A percentile compares a stretch with the other conserved stretches of the same genome.
Conservation (phyloP, 2,113 vertebrate species). For the Callithrix jacchus region DNA sequence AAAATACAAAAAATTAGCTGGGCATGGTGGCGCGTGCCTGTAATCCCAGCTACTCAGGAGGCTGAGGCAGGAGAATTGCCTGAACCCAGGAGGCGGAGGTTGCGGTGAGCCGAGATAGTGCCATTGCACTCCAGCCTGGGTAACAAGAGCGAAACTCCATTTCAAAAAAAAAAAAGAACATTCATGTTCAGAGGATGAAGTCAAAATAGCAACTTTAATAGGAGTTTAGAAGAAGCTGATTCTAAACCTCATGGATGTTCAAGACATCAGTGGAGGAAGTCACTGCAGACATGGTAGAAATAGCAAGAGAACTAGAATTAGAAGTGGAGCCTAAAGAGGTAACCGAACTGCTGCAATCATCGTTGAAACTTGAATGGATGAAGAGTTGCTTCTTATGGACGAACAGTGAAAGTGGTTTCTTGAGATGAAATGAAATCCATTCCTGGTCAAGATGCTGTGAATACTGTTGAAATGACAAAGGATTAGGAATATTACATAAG, state of each 20-base stretch:
- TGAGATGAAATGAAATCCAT: neutral
- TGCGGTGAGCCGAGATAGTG: too few species aligned
- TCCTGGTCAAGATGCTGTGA: neutral
- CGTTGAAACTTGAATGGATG: neutral
- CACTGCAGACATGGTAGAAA: neutral
- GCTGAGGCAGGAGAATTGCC: too few species aligned
- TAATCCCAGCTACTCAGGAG: too few species aligned
- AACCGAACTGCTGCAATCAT: neutral
- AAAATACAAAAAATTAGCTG: too few species aligned
- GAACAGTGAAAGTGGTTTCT: neutral
- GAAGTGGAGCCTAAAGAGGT: neutral
- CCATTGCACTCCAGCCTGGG: too few species aligned
- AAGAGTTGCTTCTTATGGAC: neutral
- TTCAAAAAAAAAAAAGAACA: too few species aligned
- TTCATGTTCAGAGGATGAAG: neutral
- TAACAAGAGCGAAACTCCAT: too few species aligned
- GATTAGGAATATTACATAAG: neutral
- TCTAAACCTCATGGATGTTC: neutral
- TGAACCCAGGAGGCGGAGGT: too few species aligned
- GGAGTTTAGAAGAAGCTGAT: neutral
- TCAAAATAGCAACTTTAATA: neutral
- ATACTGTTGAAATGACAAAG: neutral
- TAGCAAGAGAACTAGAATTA: neutral
- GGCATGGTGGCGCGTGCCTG: too few species aligned
- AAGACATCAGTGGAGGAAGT: neutral